phyloP scores from a whole-genome alignment of 2,797 vertebrate species.

The Melanotaenia trifasciata region DNA sequence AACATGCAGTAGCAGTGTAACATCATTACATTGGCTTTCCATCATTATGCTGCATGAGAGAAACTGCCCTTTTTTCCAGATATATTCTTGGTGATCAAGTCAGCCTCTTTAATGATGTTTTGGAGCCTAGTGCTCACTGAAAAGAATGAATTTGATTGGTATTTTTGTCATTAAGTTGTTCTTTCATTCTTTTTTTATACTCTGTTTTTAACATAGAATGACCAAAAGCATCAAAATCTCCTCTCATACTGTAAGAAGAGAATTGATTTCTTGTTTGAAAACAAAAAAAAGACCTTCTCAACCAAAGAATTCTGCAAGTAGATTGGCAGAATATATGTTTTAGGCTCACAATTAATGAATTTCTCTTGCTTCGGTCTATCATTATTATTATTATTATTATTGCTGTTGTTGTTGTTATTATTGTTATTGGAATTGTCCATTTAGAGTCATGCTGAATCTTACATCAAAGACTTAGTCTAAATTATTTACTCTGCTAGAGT shows the following conservation, averaged over 20 bases:
- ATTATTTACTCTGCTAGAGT: background rate
- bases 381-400: no score
- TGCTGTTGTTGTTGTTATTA: background rate
- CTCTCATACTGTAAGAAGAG: slow-evolving; percentile 22
- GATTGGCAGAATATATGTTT: background rate
- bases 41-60: slow-evolving; percentile 71
- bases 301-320: background rate
- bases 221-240: slow-evolving; percentile 35
- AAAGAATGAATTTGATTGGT: slow-evolving; percentile 80
- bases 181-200: slow-evolving; percentile 47
- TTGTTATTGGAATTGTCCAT: background rate
- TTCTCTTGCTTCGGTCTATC: background rate
- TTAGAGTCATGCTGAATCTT: background rate
- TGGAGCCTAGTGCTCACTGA: slow-evolving; percentile 72
- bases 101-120: slow-evolving; percentile 80
- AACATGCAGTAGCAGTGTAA: slow-evolving; percentile 43
- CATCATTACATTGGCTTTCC: slow-evolving; percentile 71
- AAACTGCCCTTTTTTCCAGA: slow-evolving; percentile 41
- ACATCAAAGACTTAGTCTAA: background rate
- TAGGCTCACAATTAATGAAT: background rate
- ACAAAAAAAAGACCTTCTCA: slow-evolving; percentile 9
- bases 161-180: slow-evolving; percentile 57
- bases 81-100: slow-evolving; percentile 67
- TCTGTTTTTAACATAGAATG: slow-evolving; percentile 34
- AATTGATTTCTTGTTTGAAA: slow-evolving; percentile 24